Conservation (phyloP, 2,797 vertebrate species). For the Bothrops alternatus region DNA sequence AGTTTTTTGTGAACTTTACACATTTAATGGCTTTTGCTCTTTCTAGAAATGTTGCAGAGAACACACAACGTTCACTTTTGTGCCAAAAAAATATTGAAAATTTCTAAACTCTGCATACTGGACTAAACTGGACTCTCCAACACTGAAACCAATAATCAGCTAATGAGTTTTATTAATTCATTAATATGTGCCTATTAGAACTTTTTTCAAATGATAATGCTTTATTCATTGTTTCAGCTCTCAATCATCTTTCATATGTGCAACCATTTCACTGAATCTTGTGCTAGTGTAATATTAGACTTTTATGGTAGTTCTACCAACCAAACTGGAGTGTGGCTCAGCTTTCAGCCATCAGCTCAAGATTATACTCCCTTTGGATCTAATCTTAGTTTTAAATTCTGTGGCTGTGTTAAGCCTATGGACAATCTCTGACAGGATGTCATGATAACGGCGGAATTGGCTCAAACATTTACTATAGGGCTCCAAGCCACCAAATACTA, state of each 20-base stretch:
- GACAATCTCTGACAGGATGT: neutral
- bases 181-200: neutral
- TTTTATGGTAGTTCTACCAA: neutral
- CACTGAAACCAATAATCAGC: neutral
- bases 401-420: neutral
- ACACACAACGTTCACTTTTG: neutral
- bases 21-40: neutral
- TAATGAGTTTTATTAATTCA: neutral
- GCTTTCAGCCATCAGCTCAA: neutral
- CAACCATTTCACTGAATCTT: neutral
- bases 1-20: neutral
- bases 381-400: neutral
- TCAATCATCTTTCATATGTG: neutral
- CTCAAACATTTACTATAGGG: no score
- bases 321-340: neutral
- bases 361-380: neutral
- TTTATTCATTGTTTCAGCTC: neutral
- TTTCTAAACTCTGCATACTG: neutral
- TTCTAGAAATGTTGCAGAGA: neutral
- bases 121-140: neutral
- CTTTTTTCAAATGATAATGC: neutral
- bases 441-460: neutral
- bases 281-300: neutral
- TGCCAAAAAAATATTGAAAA: neutral
- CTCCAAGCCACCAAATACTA: neutral